phyloP scores from a whole-genome alignment of 2,113 vertebrate species.

The Lepisosteus osseus region DNA sequence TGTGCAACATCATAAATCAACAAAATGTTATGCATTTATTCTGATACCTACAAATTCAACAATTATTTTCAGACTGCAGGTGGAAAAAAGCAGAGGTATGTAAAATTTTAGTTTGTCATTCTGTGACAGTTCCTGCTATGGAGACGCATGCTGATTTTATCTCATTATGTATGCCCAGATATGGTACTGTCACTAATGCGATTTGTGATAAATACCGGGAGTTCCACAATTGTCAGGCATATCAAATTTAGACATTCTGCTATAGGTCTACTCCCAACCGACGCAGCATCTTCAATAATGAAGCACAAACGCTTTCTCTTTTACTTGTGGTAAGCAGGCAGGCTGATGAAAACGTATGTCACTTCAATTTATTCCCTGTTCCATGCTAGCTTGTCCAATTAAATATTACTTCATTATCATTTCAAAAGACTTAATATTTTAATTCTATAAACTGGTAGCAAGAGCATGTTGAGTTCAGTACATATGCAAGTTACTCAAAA shows the following conservation, averaged over 20 bases:
- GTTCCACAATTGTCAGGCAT: constrained; percentile 64
- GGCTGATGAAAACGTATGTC: constrained; percentile 29
- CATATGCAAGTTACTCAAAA: neutral
- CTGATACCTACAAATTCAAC: constrained; percentile 67
- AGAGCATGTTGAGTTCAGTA: neutral
- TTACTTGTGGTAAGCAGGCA: constrained; percentile 27
- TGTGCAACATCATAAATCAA: constrained; percentile 52
- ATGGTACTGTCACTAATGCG: constrained; percentile 69
- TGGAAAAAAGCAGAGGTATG: constrained; percentile 53
- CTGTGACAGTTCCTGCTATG: constrained; percentile 69
- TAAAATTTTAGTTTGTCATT: constrained; percentile 73
- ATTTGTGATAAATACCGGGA: constrained; percentile 74
- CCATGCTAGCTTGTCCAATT: constrained; percentile 25
- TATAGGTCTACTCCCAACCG: constrained; percentile 50
- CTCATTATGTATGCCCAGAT: constrained; percentile 73
- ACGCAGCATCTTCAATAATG: constrained; percentile 53
- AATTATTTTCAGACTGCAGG: constrained; percentile 65
- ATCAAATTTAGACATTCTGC: constrained; percentile 54
- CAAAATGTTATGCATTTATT: constrained; percentile 48
- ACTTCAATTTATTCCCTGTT: constrained; percentile 21
- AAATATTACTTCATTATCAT: constrained; percentile 23
- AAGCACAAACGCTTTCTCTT: constrained; percentile 54
- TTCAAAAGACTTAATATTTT: constrained; percentile 19
- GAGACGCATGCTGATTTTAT: constrained; percentile 74
- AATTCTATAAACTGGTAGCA: constrained; percentile 12